These are phyloP conservation scores for Pterois miles DNA, from an alignment of 2,797 vertebrate genomes.

Conservation along the genomic window DNA sequence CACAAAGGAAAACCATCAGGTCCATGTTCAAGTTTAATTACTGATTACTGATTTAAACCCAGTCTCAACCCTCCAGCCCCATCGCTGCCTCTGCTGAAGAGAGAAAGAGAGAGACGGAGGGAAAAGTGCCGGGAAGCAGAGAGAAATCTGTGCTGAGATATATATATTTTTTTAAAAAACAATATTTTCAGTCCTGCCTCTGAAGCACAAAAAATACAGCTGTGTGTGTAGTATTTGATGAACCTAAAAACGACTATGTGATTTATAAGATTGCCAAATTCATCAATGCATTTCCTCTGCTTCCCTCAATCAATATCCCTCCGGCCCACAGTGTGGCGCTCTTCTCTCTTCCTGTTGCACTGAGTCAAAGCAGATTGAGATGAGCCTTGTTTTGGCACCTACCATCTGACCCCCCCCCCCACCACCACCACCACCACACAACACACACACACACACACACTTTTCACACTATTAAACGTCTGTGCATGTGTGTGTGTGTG, in stretches of 20 bases:
- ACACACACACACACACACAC: not conserved
- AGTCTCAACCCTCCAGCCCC: constrained; percentile 87
- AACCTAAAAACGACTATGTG: not conserved
- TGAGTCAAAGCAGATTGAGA: constrained; percentile 67
- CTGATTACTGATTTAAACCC: constrained; percentile 89
- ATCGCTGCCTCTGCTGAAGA: constrained; percentile 36
- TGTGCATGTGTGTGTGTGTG: constrained; percentile 53
- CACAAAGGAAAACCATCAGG: constrained; percentile 87
- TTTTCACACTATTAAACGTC: constrained; percentile 71
- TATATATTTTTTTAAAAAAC: not conserved
- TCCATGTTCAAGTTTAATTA: constrained; percentile 97
- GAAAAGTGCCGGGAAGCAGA: constrained; percentile 16
- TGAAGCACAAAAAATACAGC: not conserved
- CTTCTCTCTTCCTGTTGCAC: constrained; percentile 47
- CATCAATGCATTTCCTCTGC: not conserved
- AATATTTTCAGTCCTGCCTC: not conserved
- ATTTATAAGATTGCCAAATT: constrained; percentile 1
- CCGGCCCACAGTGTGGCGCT: constrained; percentile 84
- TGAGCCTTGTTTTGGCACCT: constrained; percentile 60
- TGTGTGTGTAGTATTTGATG: not conserved
- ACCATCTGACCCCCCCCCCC: constrained; percentile 51
- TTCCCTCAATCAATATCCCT: constrained; percentile 59
- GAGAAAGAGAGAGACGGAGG: constrained; percentile 17
- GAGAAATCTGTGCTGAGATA: not conserved
- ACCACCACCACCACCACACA: not conserved